A percentile compares a stretch with the other conserved stretches of the same genome.
phyloP scores from a whole-genome alignment of 2,888 invertebrate species.

The Tipula vernalis region DNA sequence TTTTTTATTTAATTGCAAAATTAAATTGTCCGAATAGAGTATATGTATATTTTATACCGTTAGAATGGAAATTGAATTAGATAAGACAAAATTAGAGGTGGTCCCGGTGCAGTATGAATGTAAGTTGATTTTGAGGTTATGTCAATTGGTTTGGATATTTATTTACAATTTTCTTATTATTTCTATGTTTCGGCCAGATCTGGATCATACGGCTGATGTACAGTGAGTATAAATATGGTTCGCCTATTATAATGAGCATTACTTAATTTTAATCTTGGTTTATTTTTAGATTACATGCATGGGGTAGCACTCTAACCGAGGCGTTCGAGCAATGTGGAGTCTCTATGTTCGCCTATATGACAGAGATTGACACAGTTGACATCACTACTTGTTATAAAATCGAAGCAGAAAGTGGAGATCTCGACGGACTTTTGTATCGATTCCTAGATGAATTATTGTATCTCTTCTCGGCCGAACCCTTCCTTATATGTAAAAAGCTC shows the following conservation, averaged over 20 bases:
- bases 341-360: slow-evolving; percentile 98
- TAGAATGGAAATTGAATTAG: slow-evolving; percentile 37
- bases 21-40: background rate
- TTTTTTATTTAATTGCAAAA: background rate
- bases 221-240: slow-evolving; percentile 59
- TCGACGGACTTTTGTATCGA: slow-evolving; percentile 77
- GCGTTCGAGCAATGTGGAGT: slow-evolving; percentile 91
- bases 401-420: slow-evolving; percentile 79
- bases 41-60: background rate
- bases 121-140: slow-evolving; percentile 37
- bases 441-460: slow-evolving; percentile 91
- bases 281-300: slow-evolving; percentile 64
- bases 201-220: slow-evolving; percentile 98
- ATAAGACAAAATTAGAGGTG: slow-evolving; percentile 43
- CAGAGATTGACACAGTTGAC: slow-evolving; percentile 74
- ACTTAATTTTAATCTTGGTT: background rate
- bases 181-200: slow-evolving; percentile 44
- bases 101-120: slow-evolving; percentile 71
- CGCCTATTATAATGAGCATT: background rate
- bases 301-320: slow-evolving; percentile 79
- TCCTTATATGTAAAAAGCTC: slow-evolving; percentile 74
- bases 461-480: slow-evolving; percentile 85
- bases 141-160: background rate
- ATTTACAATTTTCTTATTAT: background rate
- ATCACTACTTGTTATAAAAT: slow-evolving; percentile 66